Evolutionary conservation across 2,797 vertebrate species (phyloP).

Genomic region (Lindbergichthys nudifrons): DNA sequence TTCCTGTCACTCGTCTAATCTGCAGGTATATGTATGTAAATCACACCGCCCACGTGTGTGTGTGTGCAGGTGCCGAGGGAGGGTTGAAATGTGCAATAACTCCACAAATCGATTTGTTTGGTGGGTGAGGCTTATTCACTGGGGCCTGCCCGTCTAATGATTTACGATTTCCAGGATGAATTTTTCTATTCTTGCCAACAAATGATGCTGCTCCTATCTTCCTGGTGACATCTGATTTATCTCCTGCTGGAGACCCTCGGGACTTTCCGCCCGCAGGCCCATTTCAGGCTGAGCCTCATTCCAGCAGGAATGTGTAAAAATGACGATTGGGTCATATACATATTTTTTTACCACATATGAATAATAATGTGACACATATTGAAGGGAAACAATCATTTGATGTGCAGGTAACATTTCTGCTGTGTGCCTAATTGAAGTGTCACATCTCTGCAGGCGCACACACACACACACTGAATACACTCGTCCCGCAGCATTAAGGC

Average conservation of each 20-base stretch:
- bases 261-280: conserved; percentile 57
- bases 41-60: conserved; percentile 59
- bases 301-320: conserved; percentile 49
- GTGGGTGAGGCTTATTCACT: conserved; percentile 71
- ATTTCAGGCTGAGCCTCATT: conserved; percentile 65
- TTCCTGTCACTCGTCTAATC: conserved; percentile 51
- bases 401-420: conserved; percentile 18
- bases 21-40: conserved; percentile 60
- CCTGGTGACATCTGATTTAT: conserved; percentile 78
- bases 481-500: conserved; percentile 33
- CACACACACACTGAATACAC: conserved; percentile 18
- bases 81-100: conserved; percentile 76
- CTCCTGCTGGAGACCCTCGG: conserved; percentile 50
- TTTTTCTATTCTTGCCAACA: conserved; percentile 81
- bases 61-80: conserved; percentile 50
- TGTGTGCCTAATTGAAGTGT: conserved; percentile 23
- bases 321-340: conserved; percentile 50
- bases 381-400: conserved; percentile 54
- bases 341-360: conserved; percentile 54
- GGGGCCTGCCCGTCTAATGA: conserved; percentile 71
- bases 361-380: conserved; percentile 65
- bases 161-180: conserved; percentile 80
- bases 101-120: conserved; percentile 79
- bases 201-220: conserved; percentile 75
- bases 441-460: conserved; percentile 17